Evolutionary conservation across 2,888 invertebrate genomes (phyloP).

Genomic region (Geotrupes spiniger): DNA sequence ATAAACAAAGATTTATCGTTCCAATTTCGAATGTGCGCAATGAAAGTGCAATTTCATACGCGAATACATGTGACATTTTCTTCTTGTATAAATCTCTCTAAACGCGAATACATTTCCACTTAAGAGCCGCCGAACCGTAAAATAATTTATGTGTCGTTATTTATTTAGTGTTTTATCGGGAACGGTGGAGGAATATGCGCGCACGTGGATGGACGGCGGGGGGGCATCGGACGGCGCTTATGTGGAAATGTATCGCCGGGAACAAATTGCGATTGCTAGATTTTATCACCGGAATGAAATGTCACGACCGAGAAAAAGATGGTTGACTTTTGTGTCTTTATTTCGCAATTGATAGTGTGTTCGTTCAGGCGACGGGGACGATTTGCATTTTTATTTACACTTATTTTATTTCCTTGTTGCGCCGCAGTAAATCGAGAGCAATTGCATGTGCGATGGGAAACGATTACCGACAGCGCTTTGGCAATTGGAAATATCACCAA

Average conservation of each 20-base stretch:
- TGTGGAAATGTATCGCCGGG: conserved; percentile 6
- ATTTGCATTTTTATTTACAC: no score
- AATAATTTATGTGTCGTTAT: conserved; percentile 21
- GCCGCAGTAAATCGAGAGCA: neutral
- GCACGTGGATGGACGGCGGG: neutral
- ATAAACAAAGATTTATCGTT: conserved; percentile 7
- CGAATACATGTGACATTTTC: conserved; percentile 12
- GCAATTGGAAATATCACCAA: no score
- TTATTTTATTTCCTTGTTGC: no score
- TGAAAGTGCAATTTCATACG: conserved; percentile 13
- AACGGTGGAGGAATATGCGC: conserved; percentile 12
- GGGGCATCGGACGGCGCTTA: no score
- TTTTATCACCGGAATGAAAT: conserved; percentile 14
- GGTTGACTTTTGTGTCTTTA: conserved; percentile 15
- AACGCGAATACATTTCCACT: conserved; percentile 16
- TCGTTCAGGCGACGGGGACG: no score
- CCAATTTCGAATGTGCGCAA: conserved; percentile 9
- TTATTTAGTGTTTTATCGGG: conserved; percentile 20
- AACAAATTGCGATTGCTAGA: conserved; percentile 14
- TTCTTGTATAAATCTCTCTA: conserved; percentile 13
- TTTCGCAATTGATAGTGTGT: neutral
- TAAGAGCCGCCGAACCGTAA: conserved; percentile 9
- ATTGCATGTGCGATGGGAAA: neutral
- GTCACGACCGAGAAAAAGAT: conserved; percentile 10
- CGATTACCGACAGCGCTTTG: conserved; percentile 1